Base-by-base conservation (phyloP, 1,140 invertebrate species). In the Diachasmimorpha longicaudata region DNA sequence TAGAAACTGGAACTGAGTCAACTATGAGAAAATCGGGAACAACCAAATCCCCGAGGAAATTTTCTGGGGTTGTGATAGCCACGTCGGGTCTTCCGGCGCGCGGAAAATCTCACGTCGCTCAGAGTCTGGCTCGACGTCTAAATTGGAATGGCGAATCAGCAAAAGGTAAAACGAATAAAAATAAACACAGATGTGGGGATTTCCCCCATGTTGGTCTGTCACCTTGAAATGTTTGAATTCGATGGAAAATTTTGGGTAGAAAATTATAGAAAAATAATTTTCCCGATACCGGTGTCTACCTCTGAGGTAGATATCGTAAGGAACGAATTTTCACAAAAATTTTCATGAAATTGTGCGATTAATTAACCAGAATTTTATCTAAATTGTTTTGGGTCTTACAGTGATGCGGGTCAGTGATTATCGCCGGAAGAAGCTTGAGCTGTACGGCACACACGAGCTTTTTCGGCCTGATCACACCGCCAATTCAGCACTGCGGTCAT, bases 61-160 rank as follows among this genome's bases (percentile, higher is more conserved):
- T 93, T 79, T 91, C 92, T 13, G 94, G 94, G 1, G 90, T 96
- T 75, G 92, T 98, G 16, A 96, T 99, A 77, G 95, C 94, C 0
- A 94, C 96, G 90, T 96, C 97, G 19, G 97, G 97, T 39, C 89
- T 98, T 72, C 97, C 97, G 9, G 97, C 96, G 3, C 90, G 95
- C 25, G 96, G 95, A 66, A 99, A 98, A 89, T 98, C 96, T 25
- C 95, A 97, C 84, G 93, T 98, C 74, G 95, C 96, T 0, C 95
- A 96, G 81, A 95, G 96, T 79, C 91, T 98, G n/a, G 91, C 93
- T 55, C 90, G 96, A 58, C 96, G 97, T 81, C 91, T 98, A 25
- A 96, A 96, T 84, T 98, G 96, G 95, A 96, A 95, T 82, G 95
- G 96, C 14, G 93, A 96, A 78, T 92, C 92, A 78, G 94, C 95